A percentile compares a stretch with the other conserved stretches of the same genome.
These are phyloP conservation scores for Brachyistius frenatus DNA, from an alignment of 2,113 vertebrate genomes.

Conservation along the genomic window DNA sequence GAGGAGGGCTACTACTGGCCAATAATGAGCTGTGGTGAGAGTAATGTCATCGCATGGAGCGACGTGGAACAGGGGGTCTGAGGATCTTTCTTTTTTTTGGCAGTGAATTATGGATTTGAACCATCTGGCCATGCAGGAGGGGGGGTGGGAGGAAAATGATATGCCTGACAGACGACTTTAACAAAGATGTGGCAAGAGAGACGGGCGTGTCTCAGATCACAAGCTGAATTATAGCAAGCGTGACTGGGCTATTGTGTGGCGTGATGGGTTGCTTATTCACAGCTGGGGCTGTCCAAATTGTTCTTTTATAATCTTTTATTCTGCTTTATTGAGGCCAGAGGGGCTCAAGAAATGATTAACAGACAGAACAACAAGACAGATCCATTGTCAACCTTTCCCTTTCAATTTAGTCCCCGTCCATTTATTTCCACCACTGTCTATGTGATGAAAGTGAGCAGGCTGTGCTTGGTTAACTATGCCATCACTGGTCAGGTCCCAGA, in stretches of 20 bases:
- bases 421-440: constrained; percentile 66
- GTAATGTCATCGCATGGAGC: constrained; percentile 56
- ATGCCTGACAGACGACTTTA: constrained; percentile 90
- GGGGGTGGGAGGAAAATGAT: constrained; percentile 68
- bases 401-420: constrained; percentile 79
- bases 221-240: constrained; percentile 87
- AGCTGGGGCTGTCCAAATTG: constrained; percentile 88
- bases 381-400: constrained; percentile 76
- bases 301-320: constrained; percentile 89
- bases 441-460: constrained; percentile 67
- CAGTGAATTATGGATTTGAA: constrained; percentile 98
- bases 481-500: constrained; percentile 53
- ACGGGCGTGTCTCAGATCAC: constrained; percentile 91
- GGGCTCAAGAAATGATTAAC: constrained; percentile 85
- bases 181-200: constrained; percentile 88
- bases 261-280: constrained; percentile 86
- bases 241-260: constrained; percentile 87
- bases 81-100: constrained; percentile 69
- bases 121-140: constrained; percentile 90
- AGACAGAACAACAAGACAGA: constrained; percentile 77
- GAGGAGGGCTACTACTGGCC: constrained; percentile 84
- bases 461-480: constrained; percentile 79
- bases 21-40: constrained; percentile 88
- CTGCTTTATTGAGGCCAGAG: constrained; percentile 87
- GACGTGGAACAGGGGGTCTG: constrained; percentile 56